Evolutionary conservation across 2,797 vertebrate genomes (phyloP).

Genomic region (Myripristis jacobus): DNA sequence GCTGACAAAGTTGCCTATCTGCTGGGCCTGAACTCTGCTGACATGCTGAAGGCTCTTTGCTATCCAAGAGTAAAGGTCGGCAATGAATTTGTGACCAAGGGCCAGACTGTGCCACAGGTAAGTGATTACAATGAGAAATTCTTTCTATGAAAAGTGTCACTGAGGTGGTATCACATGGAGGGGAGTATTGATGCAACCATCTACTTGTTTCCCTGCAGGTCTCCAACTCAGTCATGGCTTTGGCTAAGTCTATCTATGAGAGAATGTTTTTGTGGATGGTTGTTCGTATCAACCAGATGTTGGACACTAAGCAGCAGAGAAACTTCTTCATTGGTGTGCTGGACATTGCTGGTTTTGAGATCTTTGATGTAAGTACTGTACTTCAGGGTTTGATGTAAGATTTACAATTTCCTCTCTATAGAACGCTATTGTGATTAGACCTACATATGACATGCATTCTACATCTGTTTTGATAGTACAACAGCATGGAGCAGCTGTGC

Average conservation of each 20-base stretch:
- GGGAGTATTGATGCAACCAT: too few species aligned
- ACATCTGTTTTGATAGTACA: conserved; percentile 50
- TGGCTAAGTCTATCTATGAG: conserved; percentile 90
- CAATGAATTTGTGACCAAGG: conserved; percentile 90
- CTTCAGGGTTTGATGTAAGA: too few species aligned
- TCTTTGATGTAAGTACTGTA: conserved; percentile 87
- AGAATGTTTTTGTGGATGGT: conserved; percentile 98
- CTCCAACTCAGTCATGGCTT: conserved; percentile 86
- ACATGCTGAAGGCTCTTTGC: conserved; percentile 90
- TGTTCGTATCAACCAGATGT: conserved; percentile 91
- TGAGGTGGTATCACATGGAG: too few species aligned
- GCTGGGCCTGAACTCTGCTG: conserved; percentile 91
- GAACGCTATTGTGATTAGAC: too few species aligned
- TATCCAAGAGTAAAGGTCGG: conserved; percentile 91
- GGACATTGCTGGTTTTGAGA: conserved; percentile 95
- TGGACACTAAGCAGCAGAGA: conserved; percentile 92
- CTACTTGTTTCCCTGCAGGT: conserved; percentile 77
- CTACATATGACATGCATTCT: not conserved
- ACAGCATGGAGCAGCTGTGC: conserved; percentile 82
- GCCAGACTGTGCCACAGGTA: conserved; percentile 91
- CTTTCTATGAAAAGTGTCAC: too few species aligned
- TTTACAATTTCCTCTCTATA: too few species aligned
- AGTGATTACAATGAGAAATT: conserved; percentile 22
- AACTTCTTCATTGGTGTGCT: conserved; percentile 92
- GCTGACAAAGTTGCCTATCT: conserved; percentile 91